Evolutionary conservation across 2,797 vertebrate genomes (phyloP).

Genomic region (Hozukius guyotensis): DNA sequence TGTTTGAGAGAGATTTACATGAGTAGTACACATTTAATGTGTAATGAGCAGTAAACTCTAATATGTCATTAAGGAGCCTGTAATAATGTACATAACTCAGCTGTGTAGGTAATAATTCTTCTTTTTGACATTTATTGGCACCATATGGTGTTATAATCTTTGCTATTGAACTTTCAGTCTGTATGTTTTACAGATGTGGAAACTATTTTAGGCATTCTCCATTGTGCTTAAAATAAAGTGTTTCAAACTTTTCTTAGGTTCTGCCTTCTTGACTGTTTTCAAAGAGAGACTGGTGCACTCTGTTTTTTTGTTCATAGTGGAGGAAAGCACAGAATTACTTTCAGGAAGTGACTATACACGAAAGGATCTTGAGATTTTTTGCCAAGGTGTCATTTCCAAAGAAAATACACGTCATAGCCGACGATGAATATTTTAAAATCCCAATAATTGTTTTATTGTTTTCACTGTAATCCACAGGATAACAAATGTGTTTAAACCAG

Average conservation of each 20-base stretch:
- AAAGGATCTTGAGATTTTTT: neutral
- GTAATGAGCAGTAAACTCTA: conserved; percentile 3
- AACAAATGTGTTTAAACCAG: conserved; percentile 49
- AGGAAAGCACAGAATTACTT: neutral
- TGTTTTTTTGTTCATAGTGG: neutral
- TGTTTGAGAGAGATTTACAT: neutral
- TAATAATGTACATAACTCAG: conserved; percentile 64
- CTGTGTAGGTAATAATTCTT: conserved; percentile 34
- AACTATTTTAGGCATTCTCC: conserved; percentile 50
- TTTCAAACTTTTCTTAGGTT: neutral
- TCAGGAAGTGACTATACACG: neutral
- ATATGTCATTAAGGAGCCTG: conserved; percentile 14
- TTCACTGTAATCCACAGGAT: conserved; percentile 54
- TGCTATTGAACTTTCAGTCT: conserved; percentile 20
- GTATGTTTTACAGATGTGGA: conserved; percentile 51
- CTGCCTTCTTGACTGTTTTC: neutral
- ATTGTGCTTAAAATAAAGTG: conserved; percentile 50
- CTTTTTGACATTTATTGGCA: conserved; percentile 19
- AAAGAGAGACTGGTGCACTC: neutral
- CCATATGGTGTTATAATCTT: conserved; percentile 13
- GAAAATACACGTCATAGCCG: neutral
- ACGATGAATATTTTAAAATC: conserved; percentile 40
- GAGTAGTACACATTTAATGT: conserved; percentile 13
- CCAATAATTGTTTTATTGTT: conserved; percentile 70
- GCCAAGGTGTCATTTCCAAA: neutral